Evolutionary conservation across 2,797 vertebrate genomes (phyloP), one percentile per base, ranked within the genome.

Genomic region (Pipistrellus pipistrellus): DNA sequence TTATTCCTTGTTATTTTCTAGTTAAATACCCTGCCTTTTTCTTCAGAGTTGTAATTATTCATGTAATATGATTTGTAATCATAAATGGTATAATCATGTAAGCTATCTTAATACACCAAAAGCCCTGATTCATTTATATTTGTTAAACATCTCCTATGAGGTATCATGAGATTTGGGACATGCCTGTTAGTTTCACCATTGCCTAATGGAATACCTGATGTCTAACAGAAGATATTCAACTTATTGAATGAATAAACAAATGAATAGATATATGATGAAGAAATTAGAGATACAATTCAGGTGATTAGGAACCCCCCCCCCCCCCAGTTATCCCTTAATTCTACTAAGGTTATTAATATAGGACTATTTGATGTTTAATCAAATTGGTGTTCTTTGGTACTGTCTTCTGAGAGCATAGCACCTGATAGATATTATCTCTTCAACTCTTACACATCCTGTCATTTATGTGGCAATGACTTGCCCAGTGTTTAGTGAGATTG

Each of bases 31-130:
- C n/a, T 51, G 46, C 13, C n/a, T 77, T 87, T n/a, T n/a, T 10
- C 30, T 64, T n/a, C 12, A 90, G 62, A 82, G 6, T 57, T 90
- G 14, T 68, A 81, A 85, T 85, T 64, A 85, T 30, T 46, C 35
- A 55, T 72, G 64, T 80, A 90, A 94, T 44, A 85, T 80, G 66
- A 85, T 85, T 90, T 90, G 12, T 72, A 64, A 85, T 80, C n/a
- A n/a, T 73, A 51, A 62, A 46, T 72, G 10, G 5, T 48, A 69
- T 72, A 80, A 72, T 82, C 41, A 82, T 48, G 23, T 72, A 69
- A 89, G 38, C 21, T 95, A 23, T 73, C 17, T 27, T 66, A 66
- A 76, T 76, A 72, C 25, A 75, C 18, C 46, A 38, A 85, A 57
- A 82, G 7, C 8, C 13, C 9, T 5, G 35, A 86, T 73, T 88